Percentiles rank a stretch among this genome's conserved stretches.
These are phyloP conservation scores for Laupala kohalensis DNA, from an alignment of 1,140 invertebrate species.

Conservation along the genomic window DNA sequence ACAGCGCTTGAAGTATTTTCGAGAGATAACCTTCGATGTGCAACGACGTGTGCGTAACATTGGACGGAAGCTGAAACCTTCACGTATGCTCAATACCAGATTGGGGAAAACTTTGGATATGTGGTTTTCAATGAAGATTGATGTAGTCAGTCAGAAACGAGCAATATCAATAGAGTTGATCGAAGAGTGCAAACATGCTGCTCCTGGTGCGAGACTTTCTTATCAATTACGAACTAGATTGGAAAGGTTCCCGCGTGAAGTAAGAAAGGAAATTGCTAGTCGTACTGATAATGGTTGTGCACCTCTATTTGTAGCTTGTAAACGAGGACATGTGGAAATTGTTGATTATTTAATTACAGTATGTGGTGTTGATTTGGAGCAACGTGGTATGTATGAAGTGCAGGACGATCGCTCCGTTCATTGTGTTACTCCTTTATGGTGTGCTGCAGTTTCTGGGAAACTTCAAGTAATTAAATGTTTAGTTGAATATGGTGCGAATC, in stretches of 20 bases:
- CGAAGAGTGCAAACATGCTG: constrained; percentile 49
- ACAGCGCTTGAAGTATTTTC: constrained; percentile 6
- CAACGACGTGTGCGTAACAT: constrained; percentile 9
- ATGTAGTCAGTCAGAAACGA: constrained; percentile 37
- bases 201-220: constrained; percentile 52
- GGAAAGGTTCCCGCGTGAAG: constrained; percentile 41
- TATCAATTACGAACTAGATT: constrained; percentile 46
- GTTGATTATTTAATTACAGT: constrained; percentile 75
- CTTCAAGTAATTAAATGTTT: constrained; percentile 64
- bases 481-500: constrained; percentile 63
- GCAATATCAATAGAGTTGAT: constrained; percentile 49
- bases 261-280: constrained; percentile 48
- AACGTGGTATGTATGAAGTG: constrained; percentile 62
- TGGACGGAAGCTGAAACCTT: constrained; percentile 10
- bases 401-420: constrained; percentile 59
- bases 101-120: constrained; percentile 18
- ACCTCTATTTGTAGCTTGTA: constrained; percentile 75
- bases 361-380: constrained; percentile 74
- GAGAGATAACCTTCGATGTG: constrained; percentile 15
- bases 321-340: constrained; percentile 71
- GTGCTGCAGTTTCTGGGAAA: constrained; percentile 77
- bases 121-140: constrained; percentile 32
- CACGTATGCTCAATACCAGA: not conserved
- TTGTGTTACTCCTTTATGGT: constrained; percentile 82
- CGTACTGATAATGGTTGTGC: constrained; percentile 61